phyloP scores from a whole-genome alignment of 2,113 vertebrate species.

The Pachycephala philippinensis region DNA sequence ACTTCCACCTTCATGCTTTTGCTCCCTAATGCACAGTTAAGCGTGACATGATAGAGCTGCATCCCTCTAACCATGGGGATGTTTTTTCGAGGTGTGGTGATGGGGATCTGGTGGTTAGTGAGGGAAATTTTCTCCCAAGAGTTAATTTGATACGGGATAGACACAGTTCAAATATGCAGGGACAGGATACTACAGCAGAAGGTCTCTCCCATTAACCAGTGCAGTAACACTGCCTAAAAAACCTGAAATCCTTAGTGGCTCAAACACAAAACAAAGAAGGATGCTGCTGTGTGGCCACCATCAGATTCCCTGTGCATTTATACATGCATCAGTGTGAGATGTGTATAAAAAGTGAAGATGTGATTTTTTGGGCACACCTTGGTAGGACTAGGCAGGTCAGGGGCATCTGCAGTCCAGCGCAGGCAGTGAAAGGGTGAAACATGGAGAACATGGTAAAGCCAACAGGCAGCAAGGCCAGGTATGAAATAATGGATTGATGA shows the following conservation, averaged over 20 bases:
- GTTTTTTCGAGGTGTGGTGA: neutral
- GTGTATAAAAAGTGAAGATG: neutral
- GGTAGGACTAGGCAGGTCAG: neutral
- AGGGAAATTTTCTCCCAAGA: neutral
- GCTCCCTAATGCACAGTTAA: neutral
- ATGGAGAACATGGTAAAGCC: neutral
- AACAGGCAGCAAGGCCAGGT: neutral
- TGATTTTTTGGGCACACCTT: neutral
- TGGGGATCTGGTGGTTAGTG: neutral
- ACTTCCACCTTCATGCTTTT: neutral
- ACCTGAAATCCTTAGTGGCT: neutral
- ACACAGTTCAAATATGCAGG: neutral
- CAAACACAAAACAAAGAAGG: neutral
- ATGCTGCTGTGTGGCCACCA: neutral
- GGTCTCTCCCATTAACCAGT: neutral
- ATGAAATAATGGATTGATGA: neutral
- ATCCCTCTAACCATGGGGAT: neutral
- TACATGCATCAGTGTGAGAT: neutral
- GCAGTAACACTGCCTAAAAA: neutral
- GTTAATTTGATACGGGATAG: neutral
- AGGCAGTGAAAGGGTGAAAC: neutral
- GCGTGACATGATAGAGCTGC: accelerated
- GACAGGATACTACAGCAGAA: no score
- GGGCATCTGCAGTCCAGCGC: neutral
- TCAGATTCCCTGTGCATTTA: neutral